Percentiles rank a stretch among this genome's conserved stretches.
phyloP scores from a whole-genome alignment of 2,113 vertebrate genomes.

The Gambusia holbrooki region DNA sequence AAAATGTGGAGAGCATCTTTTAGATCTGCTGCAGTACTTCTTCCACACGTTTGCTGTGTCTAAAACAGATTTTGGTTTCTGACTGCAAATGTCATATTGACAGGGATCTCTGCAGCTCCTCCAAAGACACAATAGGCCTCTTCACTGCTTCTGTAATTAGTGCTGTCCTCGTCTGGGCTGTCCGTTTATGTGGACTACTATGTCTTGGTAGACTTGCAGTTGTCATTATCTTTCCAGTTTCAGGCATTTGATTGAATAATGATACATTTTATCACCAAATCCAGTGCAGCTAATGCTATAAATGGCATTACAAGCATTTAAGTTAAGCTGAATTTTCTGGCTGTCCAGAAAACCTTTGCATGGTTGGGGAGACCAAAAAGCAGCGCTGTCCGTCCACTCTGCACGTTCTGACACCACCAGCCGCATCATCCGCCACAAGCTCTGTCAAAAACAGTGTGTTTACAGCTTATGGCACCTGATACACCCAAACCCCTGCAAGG shows the following conservation, averaged over 20 bases:
- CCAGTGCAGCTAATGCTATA: neutral
- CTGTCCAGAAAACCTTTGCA: too few relatives aligned
- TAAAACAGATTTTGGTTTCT: too few relatives aligned
- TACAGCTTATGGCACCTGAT: conserved; percentile 27
- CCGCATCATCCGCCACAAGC: neutral
- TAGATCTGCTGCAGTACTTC: too few relatives aligned
- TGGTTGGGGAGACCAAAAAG: neutral
- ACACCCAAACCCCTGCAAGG: conserved; percentile 40
- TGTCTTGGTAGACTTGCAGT: neutral
- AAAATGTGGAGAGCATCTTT: too few relatives aligned
- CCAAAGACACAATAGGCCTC: too few relatives aligned
- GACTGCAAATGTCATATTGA: too few relatives aligned
- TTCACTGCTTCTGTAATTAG: neutral
- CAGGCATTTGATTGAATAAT: neutral
- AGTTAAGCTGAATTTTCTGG: too few relatives aligned
- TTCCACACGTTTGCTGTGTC: too few relatives aligned
- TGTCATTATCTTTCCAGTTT: neutral
- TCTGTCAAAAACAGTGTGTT: neutral
- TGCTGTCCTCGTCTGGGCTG: neutral
- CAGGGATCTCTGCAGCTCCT: neutral
- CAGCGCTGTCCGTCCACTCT: neutral
- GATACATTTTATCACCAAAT: neutral
- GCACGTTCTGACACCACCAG: neutral
- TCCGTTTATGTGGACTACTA: neutral
- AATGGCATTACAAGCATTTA: too few relatives aligned